phyloP scores from a whole-genome alignment of 2,797 vertebrate species.

The Pangasius larnaudii region DNA sequence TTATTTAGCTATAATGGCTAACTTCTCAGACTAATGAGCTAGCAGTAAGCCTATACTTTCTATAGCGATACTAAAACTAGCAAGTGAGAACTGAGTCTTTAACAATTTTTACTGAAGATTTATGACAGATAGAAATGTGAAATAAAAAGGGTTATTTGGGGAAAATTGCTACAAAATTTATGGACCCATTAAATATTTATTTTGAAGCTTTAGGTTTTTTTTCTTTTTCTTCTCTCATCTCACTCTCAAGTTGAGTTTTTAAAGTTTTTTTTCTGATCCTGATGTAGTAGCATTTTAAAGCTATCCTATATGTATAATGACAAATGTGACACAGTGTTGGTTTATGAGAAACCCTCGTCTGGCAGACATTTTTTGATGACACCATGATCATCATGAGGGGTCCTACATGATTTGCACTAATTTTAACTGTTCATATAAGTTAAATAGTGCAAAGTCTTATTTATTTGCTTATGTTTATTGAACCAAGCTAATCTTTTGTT shows the following conservation, averaged over 20 bases:
- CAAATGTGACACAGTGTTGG: not conserved
- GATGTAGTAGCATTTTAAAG: not conserved
- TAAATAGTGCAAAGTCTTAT: not conserved
- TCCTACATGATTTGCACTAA: not conserved
- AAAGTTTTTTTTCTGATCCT: not conserved
- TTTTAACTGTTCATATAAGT: not conserved
- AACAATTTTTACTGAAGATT: not conserved
- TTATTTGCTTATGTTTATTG: not conserved
- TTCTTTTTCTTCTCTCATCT: not conserved
- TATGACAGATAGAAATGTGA: not conserved
- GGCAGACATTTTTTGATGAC: not conserved
- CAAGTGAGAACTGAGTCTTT: not conserved
- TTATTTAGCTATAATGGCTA: not conserved
- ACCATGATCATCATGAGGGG: not conserved
- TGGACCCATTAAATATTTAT: not conserved
- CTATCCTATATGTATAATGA: not conserved
- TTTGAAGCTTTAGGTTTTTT: not conserved
- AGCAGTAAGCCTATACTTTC: not conserved
- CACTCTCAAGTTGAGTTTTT: not conserved
- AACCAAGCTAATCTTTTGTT: not conserved
- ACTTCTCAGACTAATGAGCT: not conserved
- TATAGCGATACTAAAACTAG: not conserved
- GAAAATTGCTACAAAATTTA: not conserved
- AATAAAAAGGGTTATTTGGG: not conserved
- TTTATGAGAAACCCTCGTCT: too few relatives aligned